Conservation (phyloP, 2,797 vertebrate species). For the Melanotaenia nigrans region DNA sequence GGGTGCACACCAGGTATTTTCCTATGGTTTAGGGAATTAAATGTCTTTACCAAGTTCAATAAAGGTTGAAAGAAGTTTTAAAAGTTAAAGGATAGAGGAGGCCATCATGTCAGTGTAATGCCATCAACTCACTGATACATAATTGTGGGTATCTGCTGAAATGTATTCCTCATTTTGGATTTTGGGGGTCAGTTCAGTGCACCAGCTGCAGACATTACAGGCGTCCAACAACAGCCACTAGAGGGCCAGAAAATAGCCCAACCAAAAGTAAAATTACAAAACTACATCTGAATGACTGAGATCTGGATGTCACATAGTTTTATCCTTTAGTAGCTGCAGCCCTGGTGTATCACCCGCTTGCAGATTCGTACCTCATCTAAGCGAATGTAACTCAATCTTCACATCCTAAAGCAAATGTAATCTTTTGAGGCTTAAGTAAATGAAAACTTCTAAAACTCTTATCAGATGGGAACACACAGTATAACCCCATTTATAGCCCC, state of each 20-base stretch:
- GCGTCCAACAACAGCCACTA: slow-evolving; percentile 13
- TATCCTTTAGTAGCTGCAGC: not conserved
- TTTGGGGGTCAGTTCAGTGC: not conserved
- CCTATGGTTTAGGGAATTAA: not conserved
- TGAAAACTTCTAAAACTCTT: not conserved
- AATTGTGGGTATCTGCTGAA: not conserved
- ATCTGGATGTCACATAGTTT: not conserved
- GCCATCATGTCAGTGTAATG: not conserved
- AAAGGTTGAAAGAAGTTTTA: not conserved
- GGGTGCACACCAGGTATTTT: not conserved
- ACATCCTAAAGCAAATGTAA: not conserved
- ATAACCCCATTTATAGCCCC: not conserved
- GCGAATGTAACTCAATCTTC: not conserved
- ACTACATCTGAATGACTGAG: not conserved
- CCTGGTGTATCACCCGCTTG: not conserved
- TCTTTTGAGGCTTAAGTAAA: not conserved
- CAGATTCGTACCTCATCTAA: not conserved
- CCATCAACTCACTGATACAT: not conserved
- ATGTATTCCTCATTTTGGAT: not conserved
- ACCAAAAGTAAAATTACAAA: not conserved
- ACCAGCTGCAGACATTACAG: not conserved
- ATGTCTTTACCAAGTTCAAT: not conserved
- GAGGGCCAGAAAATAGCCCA: slow-evolving; percentile 30
- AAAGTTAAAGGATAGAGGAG: not conserved
- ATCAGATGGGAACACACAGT: not conserved